Base-by-base conservation (phyloP, 2,797 vertebrate species). In the Sciurus carolinensis region DNA sequence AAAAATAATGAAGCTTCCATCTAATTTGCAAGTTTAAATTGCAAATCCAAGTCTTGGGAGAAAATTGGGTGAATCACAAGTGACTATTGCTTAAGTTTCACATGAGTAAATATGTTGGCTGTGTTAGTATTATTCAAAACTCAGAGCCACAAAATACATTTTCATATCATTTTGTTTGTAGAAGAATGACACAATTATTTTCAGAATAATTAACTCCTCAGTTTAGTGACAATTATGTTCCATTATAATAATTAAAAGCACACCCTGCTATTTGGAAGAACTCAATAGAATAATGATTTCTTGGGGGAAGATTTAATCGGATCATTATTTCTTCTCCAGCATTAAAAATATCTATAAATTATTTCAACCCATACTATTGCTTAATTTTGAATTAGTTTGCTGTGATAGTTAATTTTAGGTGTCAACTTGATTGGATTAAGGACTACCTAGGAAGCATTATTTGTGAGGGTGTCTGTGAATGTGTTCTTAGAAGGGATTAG, bases 21-120 rank as follows among this genome's bases (percentile, higher is more conserved):
- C 94, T 98, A 98, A 98, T 98, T 97, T 98, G 95, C 95, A 98
- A 97, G 96, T 98, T 98, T 98, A 98, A 98, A 98, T 97, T 1
- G 36, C 88, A 98, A 97, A 95, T 97, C 93, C 67, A 96, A 88
- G 92, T 97, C 97, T 95, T 96, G 94, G 90, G 93, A 97, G 77
- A 98, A 98, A 97, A 98, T 83, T 98, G 97, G 93, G 98, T 98
- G 91, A 97, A 97, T 96, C 95, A 98, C 97, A 92, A 98, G 97
- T 98, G 97, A 96, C 95, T 98, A 76, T 95, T 97, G 96, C 98
- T 97, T 97, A 98, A 98, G 93, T 96, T 97, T 97, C 97, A 98
- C 95, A 95, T 98, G 97, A 96, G 97, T 98, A 98, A 98, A 98
- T 97, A 98, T 5, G 97, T 96, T 95, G 96, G 95, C 94, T 97